phyloP scores from a whole-genome alignment of 2,113 vertebrate species.

The Mustelus asterias region DNA sequence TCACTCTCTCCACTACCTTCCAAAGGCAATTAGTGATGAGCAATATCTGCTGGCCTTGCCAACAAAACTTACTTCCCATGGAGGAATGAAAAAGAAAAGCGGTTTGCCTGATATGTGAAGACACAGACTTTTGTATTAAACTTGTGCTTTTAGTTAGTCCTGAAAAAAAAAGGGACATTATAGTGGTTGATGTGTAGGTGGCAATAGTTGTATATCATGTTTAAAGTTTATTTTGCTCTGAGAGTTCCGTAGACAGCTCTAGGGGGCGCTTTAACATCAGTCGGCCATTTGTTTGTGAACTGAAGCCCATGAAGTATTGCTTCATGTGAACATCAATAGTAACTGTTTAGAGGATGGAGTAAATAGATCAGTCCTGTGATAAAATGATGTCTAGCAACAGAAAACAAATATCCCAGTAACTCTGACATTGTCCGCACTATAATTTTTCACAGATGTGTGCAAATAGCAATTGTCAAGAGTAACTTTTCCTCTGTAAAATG shows the following conservation, averaged over 20 bases:
- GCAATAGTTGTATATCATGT: neutral
- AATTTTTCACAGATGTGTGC: neutral
- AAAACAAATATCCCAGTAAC: slow-evolving; percentile 13
- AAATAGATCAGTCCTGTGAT: slow-evolving; percentile 18
- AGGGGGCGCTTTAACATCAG: slow-evolving; percentile 31
- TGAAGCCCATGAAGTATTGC: slow-evolving; percentile 11
- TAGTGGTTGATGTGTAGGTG: neutral
- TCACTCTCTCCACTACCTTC: neutral
- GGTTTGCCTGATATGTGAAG: neutral
- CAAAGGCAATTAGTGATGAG: too few relatives aligned
- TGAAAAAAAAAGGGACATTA: neutral
- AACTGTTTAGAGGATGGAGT: neutral
- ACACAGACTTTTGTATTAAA: neutral
- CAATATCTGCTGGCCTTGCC: neutral
- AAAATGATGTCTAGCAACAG: neutral
- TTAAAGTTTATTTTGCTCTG: neutral
- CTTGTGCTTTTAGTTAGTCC: neutral
- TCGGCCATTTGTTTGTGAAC: neutral
- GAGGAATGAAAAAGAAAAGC: neutral
- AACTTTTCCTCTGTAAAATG: neutral
- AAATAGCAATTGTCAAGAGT: neutral
- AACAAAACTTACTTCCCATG: neutral
- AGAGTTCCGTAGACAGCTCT: neutral
- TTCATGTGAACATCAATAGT: slow-evolving; percentile 31
- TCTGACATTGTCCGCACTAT: neutral